A percentile compares a stretch with the other conserved stretches of the same genome.
These are phyloP conservation scores for Volucella zonaria DNA, from an alignment of 2,888 invertebrate species.

Conservation along the genomic window DNA sequence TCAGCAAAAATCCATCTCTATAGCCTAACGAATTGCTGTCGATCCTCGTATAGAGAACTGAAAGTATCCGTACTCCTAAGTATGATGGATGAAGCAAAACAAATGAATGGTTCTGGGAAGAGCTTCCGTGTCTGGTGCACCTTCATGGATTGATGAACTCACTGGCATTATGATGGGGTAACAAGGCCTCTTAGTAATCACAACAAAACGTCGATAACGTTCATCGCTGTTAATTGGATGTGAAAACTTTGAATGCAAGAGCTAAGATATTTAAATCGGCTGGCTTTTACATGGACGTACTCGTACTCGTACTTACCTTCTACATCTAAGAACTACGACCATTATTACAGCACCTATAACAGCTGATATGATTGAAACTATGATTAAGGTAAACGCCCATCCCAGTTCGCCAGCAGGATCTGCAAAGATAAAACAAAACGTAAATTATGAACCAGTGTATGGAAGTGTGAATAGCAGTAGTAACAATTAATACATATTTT, in stretches of 20 bases:
- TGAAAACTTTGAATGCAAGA: conserved; percentile 63
- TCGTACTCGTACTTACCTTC: conserved; percentile 79
- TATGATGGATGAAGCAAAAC: conserved; percentile 19
- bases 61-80: conserved; percentile 6
- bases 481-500: conserved; percentile 68
- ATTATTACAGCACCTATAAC: conserved; percentile 89
- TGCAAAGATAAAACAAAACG: conserved; percentile 76
- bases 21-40: conserved; percentile 13
- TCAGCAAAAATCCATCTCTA: background rate
- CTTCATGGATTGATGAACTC: conserved; percentile 1
- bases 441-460: background rate
- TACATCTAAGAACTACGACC: conserved; percentile 88
- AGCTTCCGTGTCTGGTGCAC: background rate
- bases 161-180: background rate
- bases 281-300: conserved; percentile 17
- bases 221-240: conserved; percentile 68
- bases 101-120: conserved; percentile 15
- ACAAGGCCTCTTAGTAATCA: conserved; percentile 30
- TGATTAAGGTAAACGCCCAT: conserved; percentile 88
- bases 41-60: conserved; percentile 18
- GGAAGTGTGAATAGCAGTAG: conserved; percentile 63
- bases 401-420: conserved; percentile 82
- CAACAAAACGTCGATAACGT: conserved; percentile 47
- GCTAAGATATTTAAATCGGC: conserved; percentile 50
- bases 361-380: conserved; percentile 88